Conservation (phyloP, 2,113 vertebrate genomes). For the Syrrhaptes paradoxus region DNA sequence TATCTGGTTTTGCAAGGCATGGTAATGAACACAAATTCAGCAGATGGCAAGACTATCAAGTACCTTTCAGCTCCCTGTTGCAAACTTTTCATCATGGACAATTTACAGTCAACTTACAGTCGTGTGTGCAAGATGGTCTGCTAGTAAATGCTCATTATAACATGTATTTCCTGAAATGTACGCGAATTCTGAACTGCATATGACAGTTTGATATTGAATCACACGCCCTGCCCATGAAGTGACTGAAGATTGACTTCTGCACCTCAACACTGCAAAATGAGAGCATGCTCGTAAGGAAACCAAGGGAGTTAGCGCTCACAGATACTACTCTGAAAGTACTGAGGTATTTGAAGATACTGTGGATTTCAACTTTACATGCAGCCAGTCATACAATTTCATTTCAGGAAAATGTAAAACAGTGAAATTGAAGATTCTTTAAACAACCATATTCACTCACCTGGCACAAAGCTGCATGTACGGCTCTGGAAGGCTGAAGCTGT, state of each 20-base stretch:
- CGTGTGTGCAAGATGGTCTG: neutral
- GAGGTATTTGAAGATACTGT: neutral
- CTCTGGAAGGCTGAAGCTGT: neutral
- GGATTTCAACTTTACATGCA: neutral
- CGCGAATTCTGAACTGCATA: neutral
- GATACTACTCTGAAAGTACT: neutral
- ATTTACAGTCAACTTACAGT: neutral
- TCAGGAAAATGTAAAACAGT: neutral
- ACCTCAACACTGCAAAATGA: neutral
- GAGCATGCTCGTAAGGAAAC: rapidly evolving
- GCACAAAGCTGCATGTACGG: neutral
- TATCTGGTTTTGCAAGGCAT: neutral
- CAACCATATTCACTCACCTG: neutral
- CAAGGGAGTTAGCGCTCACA: neutral
- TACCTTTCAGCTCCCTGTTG: neutral
- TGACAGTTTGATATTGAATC: neutral
- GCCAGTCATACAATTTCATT: neutral
- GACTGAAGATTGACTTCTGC: neutral
- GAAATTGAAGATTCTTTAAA: neutral
- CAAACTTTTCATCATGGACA: neutral
- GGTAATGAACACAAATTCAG: neutral
- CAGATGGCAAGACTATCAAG: neutral
- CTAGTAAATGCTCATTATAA: neutral
- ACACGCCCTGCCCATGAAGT: neutral
- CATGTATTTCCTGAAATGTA: neutral